These are phyloP conservation scores for Nansenia antarctica DNA, from an alignment of 2,113 vertebrate genomes.

Conservation along the genomic window DNA sequence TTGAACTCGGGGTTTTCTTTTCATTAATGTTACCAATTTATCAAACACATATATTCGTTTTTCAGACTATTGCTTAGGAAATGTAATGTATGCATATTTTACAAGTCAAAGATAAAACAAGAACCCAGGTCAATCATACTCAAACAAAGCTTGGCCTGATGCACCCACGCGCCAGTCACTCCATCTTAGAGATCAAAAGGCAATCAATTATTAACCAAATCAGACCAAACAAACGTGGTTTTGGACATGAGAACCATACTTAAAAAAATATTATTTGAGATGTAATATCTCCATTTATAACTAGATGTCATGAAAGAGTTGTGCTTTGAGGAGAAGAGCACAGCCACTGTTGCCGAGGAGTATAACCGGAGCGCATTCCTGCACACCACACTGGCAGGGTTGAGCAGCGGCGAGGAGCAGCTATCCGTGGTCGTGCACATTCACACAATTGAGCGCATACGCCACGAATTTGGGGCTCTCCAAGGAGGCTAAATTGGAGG, in stretches of 20 bases:
- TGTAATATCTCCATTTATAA: constrained; percentile 25
- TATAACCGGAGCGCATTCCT: constrained; percentile 76
- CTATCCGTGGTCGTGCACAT: constrained; percentile 16
- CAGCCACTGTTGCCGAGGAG: constrained; percentile 48
- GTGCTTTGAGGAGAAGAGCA: constrained; percentile 11
- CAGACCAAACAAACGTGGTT: neutral
- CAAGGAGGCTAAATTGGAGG: constrained; percentile 38
- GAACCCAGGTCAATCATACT: too few relatives aligned
- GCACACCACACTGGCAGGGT: constrained; percentile 61
- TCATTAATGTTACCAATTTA: too few relatives aligned
- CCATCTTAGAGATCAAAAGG: too few relatives aligned
- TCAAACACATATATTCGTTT: too few relatives aligned
- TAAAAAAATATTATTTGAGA: neutral
- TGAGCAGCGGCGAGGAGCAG: constrained; percentile 42
- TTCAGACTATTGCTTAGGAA: too few relatives aligned
- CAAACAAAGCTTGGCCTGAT: too few relatives aligned
- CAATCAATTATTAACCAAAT: neutral
- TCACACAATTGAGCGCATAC: constrained; percentile 44
- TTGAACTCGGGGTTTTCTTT: too few relatives aligned
- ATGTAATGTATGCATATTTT: too few relatives aligned
- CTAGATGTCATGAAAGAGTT: constrained; percentile 38
- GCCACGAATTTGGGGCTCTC: constrained; percentile 40
- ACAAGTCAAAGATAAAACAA: too few relatives aligned
- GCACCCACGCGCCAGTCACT: too few relatives aligned
- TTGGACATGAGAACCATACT: neutral